Percentiles rank a stretch among this genome's conserved stretches.
Evolutionary conservation across 2,888 invertebrate species (phyloP).

Genomic region (Sthenelais limicola): DNA sequence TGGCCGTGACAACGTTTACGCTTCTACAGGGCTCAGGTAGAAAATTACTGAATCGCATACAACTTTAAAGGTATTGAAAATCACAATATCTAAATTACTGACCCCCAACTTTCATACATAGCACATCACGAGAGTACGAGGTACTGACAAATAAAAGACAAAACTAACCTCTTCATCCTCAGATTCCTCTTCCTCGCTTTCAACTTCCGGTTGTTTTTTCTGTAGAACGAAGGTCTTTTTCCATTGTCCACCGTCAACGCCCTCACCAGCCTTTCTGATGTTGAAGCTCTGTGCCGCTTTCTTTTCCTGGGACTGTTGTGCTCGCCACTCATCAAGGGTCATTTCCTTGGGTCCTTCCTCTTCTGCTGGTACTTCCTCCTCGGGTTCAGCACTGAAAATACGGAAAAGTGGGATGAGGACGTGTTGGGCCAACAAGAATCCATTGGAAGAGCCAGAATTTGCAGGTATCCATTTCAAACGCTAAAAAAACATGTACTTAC

Average conservation of each 20-base stretch:
- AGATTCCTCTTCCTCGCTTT: constrained; percentile 77
- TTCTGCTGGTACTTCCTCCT: constrained; percentile 68
- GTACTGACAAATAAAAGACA: neutral
- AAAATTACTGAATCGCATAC: too few species aligned
- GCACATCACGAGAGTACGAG: too few species aligned
- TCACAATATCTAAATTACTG: too few species aligned
- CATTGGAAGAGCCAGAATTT: too few species aligned
- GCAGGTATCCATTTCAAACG: too few species aligned
- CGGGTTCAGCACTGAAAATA: constrained; percentile 42
- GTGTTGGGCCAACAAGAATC: too few species aligned
- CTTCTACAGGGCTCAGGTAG: too few species aligned
- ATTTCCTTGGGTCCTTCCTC: constrained; percentile 89
- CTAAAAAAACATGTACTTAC: constrained; percentile 39
- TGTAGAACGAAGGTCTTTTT: constrained; percentile 70
- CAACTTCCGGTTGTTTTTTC: constrained; percentile 79
- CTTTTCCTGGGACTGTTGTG: constrained; percentile 82
- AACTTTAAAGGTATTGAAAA: too few species aligned
- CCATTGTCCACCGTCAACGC: constrained; percentile 86
- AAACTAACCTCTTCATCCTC: constrained; percentile 52
- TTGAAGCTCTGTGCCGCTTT: constrained; percentile 72
- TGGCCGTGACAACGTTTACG: too few species aligned
- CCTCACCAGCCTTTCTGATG: constrained; percentile 93
- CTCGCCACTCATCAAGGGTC: constrained; percentile 96
- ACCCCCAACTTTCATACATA: too few species aligned
- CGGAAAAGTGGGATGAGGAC: too few species aligned